phyloP scores from a whole-genome alignment of 2,888 invertebrate species.

The Stramonita haemastoma region DNA sequence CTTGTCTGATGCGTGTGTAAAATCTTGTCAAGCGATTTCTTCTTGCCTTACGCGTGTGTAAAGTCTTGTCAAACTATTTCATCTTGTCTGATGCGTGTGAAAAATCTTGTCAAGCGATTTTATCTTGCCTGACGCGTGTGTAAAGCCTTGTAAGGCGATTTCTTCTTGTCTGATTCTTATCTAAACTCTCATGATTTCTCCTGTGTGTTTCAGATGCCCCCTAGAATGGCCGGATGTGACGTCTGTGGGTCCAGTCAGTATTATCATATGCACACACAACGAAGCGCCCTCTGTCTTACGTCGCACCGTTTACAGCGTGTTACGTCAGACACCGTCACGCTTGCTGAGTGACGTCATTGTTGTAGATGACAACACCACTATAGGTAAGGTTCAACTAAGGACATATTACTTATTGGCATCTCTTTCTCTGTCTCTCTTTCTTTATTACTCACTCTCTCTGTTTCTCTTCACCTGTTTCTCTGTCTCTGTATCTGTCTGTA shows the following conservation, averaged over 20 bases:
- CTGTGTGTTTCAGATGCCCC: constrained; percentile 31
- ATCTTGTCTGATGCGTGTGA: neutral
- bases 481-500: too few species aligned
- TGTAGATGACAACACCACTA: constrained; percentile 39
- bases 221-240: constrained; percentile 18
- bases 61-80: neutral
- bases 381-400: constrained; percentile 10
- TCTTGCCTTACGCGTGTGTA: neutral
- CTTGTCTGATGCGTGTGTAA: neutral
- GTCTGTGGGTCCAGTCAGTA: constrained; percentile 27
- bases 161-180: neutral
- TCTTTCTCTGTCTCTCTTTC: too few species aligned
- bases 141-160: neutral
- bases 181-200: neutral
- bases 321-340: constrained; percentile 24
- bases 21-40: neutral
- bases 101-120: neutral
- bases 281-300: constrained; percentile 39
- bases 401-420: neutral
- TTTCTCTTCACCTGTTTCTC: too few species aligned
- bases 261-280: constrained; percentile 41
- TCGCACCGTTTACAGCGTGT: constrained; percentile 36
- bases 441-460: too few species aligned
- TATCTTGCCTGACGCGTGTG: neutral
- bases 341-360: constrained; percentile 37